phyloP scores from a whole-genome alignment of 2,888 invertebrate species.

The Pristionchus entomophagus region DNA sequence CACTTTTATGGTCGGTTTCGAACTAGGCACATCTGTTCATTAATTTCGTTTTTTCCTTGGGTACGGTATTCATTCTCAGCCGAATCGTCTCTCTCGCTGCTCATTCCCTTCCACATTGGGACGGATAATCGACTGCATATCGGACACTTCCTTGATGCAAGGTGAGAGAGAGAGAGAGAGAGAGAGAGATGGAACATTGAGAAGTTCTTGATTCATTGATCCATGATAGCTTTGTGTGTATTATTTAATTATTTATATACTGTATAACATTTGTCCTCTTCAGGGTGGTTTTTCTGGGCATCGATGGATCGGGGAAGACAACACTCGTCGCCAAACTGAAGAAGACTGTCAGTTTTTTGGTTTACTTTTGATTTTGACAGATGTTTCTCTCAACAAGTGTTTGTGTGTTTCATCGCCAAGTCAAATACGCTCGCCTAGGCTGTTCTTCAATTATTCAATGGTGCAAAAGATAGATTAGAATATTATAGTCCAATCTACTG shows the following conservation, averaged over 20 bases:
- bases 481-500: too few relatives aligned
- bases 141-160: constrained; percentile 78
- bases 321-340: constrained; percentile 81
- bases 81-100: constrained; percentile 80
- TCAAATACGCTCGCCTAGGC: background rate
- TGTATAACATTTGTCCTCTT: constrained; percentile 74
- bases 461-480: too few relatives aligned
- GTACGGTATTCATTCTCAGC: too few relatives aligned
- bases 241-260: too few relatives aligned
- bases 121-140: constrained; percentile 82
- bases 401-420: background rate
- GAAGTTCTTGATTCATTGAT: too few relatives aligned
- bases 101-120: constrained; percentile 81
- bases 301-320: constrained; percentile 81
- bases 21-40: too few relatives aligned
- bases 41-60: too few relatives aligned
- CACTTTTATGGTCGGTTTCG: too few relatives aligned
- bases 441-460: background rate
- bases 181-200: too few relatives aligned
- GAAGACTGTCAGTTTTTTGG: constrained; percentile 78
- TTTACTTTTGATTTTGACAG: background rate
- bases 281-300: constrained; percentile 81
- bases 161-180: background rate
- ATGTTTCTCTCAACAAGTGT: background rate
- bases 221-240: too few relatives aligned